A percentile compares a stretch with the other conserved stretches of the same genome.
phyloP scores from a whole-genome alignment of 2,888 invertebrate species.

The Oxytorus armatus region DNA sequence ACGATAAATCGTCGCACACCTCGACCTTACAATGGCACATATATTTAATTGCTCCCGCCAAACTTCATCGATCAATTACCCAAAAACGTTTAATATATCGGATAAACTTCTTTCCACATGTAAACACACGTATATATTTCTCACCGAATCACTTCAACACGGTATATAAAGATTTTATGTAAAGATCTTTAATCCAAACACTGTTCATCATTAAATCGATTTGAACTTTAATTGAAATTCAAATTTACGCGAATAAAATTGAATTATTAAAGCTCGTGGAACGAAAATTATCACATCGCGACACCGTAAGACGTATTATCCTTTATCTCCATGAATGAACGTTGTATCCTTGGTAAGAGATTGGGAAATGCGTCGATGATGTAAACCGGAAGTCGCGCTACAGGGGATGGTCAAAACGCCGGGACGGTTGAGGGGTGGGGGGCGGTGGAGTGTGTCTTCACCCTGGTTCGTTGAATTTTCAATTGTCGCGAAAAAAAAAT shows the following conservation, averaged over 20 bases:
- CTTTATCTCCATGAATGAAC: background rate
- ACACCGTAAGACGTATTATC: conserved; percentile 4
- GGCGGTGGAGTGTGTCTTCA: too few relatives aligned
- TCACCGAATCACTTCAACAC: background rate
- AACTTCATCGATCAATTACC: background rate
- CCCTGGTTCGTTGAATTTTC: too few relatives aligned
- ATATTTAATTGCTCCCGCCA: background rate
- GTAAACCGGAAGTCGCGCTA: conserved; percentile 17
- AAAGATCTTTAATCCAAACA: background rate
- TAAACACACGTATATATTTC: too few relatives aligned
- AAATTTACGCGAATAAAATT: too few relatives aligned
- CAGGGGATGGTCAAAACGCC: too few relatives aligned
- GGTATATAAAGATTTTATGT: background rate
- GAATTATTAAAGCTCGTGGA: too few relatives aligned
- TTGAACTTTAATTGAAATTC: too few relatives aligned
- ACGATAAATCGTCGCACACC: conserved; percentile 25
- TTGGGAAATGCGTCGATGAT: background rate
- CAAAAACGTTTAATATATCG: too few relatives aligned
- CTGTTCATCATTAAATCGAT: background rate
- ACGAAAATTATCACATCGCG: background rate
- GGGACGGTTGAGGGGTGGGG: too few relatives aligned
- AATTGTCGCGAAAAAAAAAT: conserved; percentile 4
- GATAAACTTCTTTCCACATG: too few relatives aligned
- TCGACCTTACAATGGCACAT: background rate
- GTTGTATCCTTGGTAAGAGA: conserved; percentile 8